Evolutionary conservation across 2,113 vertebrate genomes (phyloP).

Genomic region (Sus scrofa): DNA sequence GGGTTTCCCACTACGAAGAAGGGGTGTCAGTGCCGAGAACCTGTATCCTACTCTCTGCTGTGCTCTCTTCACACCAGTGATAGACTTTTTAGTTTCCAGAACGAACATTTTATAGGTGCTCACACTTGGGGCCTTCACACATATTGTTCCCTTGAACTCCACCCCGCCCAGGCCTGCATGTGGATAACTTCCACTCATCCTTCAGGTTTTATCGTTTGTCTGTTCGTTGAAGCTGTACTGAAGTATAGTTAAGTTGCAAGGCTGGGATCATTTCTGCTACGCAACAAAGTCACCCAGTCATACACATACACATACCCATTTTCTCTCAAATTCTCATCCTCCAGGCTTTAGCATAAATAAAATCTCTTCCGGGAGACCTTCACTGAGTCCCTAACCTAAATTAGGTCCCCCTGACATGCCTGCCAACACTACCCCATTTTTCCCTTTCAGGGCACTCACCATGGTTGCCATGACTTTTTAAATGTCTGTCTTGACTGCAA

Average conservation of each 20-base stretch:
- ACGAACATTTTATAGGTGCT: slow-evolving; percentile 10
- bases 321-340: not conserved
- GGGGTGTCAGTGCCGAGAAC: not conserved
- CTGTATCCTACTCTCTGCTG: not conserved
- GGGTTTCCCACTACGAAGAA: not conserved
- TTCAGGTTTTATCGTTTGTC: not conserved
- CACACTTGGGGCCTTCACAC: not conserved
- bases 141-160: not conserved
- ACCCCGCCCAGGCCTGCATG: not conserved
- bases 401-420: not conserved
- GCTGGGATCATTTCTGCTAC: too few relatives aligned
- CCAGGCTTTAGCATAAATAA: not conserved
- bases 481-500: not conserved
- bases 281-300: too few relatives aligned
- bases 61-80: not conserved
- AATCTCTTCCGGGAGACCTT: not conserved
- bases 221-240: too few relatives aligned
- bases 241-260: too few relatives aligned
- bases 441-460: not conserved
- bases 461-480: not conserved
- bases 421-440: not conserved
- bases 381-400: not conserved
- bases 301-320: too few relatives aligned
- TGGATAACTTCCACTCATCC: not conserved
- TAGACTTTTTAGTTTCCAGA: not conserved